Evolutionary conservation across 2,113 vertebrate species (phyloP), one percentile per base, ranked within the genome.

Genomic region (Mola mola): DNA sequence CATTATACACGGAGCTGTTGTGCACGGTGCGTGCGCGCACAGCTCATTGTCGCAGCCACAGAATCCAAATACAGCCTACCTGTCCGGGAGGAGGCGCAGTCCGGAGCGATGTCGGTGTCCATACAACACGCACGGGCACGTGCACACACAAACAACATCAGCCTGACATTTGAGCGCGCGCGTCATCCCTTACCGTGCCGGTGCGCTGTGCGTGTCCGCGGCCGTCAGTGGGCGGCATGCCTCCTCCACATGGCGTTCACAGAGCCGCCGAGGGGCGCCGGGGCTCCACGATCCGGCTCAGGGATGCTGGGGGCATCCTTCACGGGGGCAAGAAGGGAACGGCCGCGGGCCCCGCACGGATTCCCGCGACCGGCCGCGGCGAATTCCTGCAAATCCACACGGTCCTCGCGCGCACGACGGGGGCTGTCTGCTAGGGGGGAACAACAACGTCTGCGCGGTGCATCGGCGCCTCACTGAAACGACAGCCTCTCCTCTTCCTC

Each of bases 271-370:
- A 36, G 63, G 29, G 40, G 49, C 9, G 60, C 60, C 73, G 3
- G 40, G 38, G 49, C 60, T 67, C 60, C 68, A 55, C 12, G 33
- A 85, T 80, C 60, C 85, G 82, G 75, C 79, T 87, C 83, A 83
- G 33, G 3, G 43, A 44, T 12, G 49, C 60, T 2, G 26, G 44
- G 66, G 43, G 25, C 81, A 77, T 89, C 53, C 72, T 57, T 53
- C n/a, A n/a, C n/a, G 26, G 26, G 11, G 33, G 28, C 36, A 26
- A 17, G n/a, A 6, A 33, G 42, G 52, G n/a, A 19, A 20, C 12
- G 47, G n/a, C n/a, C 0, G 49, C 44, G 34, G 51, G 48, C 66
- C 79, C 81, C 61, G 17, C 63, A 43, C 40, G 66, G 66, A 79
- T 65, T 31, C 60, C 13, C 26, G 43, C 22, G 49, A 26, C 74